Evolutionary conservation across 2,888 invertebrate genomes (phyloP).

Genomic region (Nomada ferruginata): DNA sequence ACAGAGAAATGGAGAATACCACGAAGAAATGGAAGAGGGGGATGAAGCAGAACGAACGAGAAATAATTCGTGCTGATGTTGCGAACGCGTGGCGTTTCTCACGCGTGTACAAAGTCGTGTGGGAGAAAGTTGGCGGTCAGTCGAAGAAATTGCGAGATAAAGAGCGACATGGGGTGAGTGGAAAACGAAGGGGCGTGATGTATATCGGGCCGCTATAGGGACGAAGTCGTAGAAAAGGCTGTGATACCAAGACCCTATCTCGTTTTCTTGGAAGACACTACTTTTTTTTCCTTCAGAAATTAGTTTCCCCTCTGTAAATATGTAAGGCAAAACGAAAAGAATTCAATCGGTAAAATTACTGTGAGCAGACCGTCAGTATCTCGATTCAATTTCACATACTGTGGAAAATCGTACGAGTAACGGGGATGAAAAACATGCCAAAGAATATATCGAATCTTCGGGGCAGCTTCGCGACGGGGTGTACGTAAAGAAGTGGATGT

Average conservation of each 20-base stretch:
- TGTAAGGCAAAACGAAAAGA: neutral
- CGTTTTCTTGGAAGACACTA: neutral
- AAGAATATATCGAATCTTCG: constrained; percentile 43
- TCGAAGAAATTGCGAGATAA: constrained; percentile 52
- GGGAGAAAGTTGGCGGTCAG: constrained; percentile 27
- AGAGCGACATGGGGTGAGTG: constrained; percentile 20
- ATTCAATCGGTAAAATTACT: neutral
- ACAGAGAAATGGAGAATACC: constrained; percentile 31
- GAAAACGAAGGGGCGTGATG: constrained; percentile 48
- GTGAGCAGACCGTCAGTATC: too few relatives aligned
- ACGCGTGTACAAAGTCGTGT: constrained; percentile 45
- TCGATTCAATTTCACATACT: constrained; percentile 1
- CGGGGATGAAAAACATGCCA: constrained; percentile 30
- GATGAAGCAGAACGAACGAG: constrained; percentile 70
- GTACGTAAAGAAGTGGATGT: constrained; percentile 43
- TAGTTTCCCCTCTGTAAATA: constrained; percentile 6
- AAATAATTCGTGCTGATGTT: constrained; percentile 79
- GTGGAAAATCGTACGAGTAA: neutral
- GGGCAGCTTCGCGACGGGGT: neutral
- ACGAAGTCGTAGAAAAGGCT: constrained; percentile 16
- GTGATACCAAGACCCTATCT: constrained; percentile 8
- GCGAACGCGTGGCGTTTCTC: constrained; percentile 67
- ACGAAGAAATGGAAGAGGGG: constrained; percentile 29
- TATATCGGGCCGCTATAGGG: constrained; percentile 33
- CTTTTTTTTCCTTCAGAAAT: constrained; percentile 26